Evolutionary conservation across 2,797 vertebrate genomes (phyloP).

Genomic region (Zonotrichia albicollis): DNA sequence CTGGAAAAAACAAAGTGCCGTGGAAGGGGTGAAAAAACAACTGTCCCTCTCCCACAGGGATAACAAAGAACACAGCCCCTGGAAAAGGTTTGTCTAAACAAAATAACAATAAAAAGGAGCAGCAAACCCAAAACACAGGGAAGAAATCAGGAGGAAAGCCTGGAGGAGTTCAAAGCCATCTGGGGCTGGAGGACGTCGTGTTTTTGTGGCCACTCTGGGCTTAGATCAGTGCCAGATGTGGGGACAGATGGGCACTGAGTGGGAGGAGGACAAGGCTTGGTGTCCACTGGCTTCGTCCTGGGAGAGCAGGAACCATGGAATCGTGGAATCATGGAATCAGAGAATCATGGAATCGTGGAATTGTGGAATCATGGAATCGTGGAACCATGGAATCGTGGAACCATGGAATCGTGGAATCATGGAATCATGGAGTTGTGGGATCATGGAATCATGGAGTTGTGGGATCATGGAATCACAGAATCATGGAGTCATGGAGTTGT

Average conservation of each 20-base stretch:
- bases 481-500: too few relatives aligned
- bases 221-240: not conserved
- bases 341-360: too few relatives aligned
- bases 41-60: not conserved
- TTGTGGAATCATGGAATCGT: too few relatives aligned
- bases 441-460: too few relatives aligned
- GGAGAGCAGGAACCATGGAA: not conserved
- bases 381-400: too few relatives aligned
- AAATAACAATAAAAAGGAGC: not conserved
- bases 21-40: not conserved
- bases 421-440: too few relatives aligned
- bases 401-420: too few relatives aligned
- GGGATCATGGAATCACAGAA: too few relatives aligned
- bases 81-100: constrained; percentile 7
- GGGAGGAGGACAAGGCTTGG: not conserved
- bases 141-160: not conserved
- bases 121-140: not conserved
- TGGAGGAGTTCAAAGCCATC: constrained; percentile 6
- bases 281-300: not conserved
- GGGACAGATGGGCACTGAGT: not conserved
- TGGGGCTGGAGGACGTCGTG: not conserved
- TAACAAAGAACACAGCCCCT: not conserved
- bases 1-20: not conserved
- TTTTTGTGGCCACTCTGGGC: not conserved
- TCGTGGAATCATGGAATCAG: not conserved